Conservation (phyloP, 2,113 vertebrate genomes). For the Anseranas semipalmata region DNA sequence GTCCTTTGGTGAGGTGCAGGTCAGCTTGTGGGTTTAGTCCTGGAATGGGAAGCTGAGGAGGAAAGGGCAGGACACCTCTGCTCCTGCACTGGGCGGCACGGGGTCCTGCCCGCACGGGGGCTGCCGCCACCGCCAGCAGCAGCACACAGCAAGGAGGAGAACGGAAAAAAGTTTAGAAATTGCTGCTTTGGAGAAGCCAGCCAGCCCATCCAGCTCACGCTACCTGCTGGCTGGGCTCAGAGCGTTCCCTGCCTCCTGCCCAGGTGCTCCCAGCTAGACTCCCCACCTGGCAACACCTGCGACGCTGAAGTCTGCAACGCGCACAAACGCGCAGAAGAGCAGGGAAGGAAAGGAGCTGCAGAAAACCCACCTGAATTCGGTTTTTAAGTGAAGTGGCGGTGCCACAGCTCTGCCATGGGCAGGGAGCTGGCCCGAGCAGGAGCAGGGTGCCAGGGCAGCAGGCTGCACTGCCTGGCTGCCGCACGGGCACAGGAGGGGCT, state of each 20-base stretch:
- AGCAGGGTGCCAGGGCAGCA: not conserved
- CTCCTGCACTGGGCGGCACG: not conserved
- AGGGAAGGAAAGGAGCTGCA: not conserved
- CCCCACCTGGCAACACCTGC: rapidly evolving
- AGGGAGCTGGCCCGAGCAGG: not conserved
- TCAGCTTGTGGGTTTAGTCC: not conserved
- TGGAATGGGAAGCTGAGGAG: not conserved
- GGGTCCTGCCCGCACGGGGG: not conserved
- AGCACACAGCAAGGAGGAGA: not conserved
- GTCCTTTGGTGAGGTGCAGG: not conserved
- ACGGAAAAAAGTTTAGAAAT: not conserved
- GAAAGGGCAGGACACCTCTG: not conserved
- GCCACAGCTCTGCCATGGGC: not conserved
- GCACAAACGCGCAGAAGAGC: not conserved
- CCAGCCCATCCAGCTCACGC: not conserved
- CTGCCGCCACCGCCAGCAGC: not conserved
- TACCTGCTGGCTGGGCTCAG: not conserved
- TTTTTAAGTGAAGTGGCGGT: not conserved
- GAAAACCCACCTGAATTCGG: not conserved
- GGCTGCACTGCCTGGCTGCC: not conserved
- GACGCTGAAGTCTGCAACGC: not conserved
- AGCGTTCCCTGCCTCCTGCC: not conserved
- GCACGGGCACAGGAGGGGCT: not conserved
- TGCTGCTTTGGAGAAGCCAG: not conserved
- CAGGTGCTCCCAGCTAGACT: not conserved